A percentile compares a stretch with the other conserved stretches of the same genome.
These are phyloP conservation scores for Colius striatus DNA, from an alignment of 2,113 vertebrate genomes.

Conservation along the genomic window DNA sequence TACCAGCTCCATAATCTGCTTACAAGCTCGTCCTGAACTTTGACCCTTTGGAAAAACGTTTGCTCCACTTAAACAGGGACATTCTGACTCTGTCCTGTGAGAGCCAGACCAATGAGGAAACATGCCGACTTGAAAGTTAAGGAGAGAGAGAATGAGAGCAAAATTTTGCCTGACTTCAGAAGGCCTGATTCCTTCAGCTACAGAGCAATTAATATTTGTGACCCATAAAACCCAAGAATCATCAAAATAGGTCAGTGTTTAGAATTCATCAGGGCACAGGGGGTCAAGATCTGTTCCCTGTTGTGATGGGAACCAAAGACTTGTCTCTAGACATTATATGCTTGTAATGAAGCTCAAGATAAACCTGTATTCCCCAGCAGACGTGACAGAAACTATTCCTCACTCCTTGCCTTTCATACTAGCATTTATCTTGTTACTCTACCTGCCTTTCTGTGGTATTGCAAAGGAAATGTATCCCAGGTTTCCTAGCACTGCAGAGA, in stretches of 20 bases:
- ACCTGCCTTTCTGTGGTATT: neutral
- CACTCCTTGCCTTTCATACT: neutral
- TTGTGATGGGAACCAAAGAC: neutral
- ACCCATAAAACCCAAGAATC: neutral
- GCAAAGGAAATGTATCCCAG: neutral
- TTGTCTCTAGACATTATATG: neutral
- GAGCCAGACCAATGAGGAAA: neutral
- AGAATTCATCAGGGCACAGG: neutral
- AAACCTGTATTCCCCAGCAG: neutral
- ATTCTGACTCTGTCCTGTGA: constrained; percentile 34
- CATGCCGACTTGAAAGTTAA: neutral
- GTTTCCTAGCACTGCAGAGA: neutral
- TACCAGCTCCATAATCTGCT: constrained; percentile 58
- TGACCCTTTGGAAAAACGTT: constrained; percentile 59
- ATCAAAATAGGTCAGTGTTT: neutral
- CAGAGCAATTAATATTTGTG: neutral
- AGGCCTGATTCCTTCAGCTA: neutral
- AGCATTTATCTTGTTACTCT: neutral
- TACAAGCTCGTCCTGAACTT: constrained; percentile 45
- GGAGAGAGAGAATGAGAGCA: neutral
- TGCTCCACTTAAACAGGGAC: constrained; percentile 49
- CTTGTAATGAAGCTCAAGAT: neutral
- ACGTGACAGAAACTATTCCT: neutral
- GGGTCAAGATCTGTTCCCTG: neutral
- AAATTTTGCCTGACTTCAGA: neutral